These are phyloP conservation scores for Riparia riparia DNA, from an alignment of 2,113 vertebrate species.

Conservation along the genomic window DNA sequence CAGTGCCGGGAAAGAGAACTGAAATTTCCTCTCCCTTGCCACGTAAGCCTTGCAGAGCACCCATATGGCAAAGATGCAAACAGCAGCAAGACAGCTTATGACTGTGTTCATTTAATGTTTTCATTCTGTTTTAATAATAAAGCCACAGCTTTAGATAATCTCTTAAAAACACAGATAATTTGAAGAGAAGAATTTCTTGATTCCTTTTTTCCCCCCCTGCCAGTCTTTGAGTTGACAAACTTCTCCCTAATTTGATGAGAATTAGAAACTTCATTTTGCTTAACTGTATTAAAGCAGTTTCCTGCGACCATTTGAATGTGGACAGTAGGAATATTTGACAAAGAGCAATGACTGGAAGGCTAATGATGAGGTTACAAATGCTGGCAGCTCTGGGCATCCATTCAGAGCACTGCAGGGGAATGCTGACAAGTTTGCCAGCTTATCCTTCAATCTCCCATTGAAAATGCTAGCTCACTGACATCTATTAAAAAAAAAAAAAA, in stretches of 20 bases:
- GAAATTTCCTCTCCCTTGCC: not conserved
- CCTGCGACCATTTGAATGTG: not conserved
- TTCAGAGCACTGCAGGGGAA: not conserved
- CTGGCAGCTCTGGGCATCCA: not conserved
- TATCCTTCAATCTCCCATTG: not conserved
- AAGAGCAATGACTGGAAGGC: not conserved
- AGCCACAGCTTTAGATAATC: not conserved
- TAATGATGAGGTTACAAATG: not conserved
- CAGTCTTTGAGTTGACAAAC: not conserved
- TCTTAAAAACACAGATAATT: not conserved
- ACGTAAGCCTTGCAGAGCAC: rapidly evolving
- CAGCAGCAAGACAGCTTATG: not conserved
- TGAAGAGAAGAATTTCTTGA: not conserved
- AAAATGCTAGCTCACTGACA: not conserved
- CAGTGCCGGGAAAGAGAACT: not conserved
- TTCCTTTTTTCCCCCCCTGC: not conserved
- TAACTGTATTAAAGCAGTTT: not conserved
- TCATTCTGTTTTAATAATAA: not conserved
- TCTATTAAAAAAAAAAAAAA: not conserved
- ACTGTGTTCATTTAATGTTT: not conserved
- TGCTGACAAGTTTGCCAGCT: not conserved
- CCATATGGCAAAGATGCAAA: not conserved
- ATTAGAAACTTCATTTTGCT: not conserved
- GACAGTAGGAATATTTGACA: not conserved
- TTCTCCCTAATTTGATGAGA: not conserved